A percentile compares a stretch with the other conserved stretches of the same genome.
Conservation (phyloP, 2,113 vertebrate species). For the Myanophis thanlyinensis region DNA sequence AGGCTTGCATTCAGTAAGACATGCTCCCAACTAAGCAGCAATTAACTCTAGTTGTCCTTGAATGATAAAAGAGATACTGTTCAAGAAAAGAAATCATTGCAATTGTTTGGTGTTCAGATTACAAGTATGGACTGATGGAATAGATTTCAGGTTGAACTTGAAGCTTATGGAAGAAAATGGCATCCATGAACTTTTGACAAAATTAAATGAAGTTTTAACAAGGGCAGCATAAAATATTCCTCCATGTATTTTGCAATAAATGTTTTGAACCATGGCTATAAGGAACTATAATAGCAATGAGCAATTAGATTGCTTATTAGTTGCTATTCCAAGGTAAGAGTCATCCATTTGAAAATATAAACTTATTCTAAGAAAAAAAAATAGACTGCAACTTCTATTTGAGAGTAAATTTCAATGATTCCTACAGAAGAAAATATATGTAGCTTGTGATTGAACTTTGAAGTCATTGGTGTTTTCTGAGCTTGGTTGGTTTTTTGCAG, state of each 20-base stretch:
- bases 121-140: neutral
- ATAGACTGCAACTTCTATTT: neutral
- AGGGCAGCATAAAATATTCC: fast-evolving
- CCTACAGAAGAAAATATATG: neutral
- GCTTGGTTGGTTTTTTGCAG: neutral
- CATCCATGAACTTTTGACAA: neutral
- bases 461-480: neutral
- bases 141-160: neutral
- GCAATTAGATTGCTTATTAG: neutral
- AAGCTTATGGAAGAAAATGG: neutral
- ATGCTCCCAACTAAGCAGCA: neutral
- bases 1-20: neutral
- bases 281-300: neutral
- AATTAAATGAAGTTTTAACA: neutral
- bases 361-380: neutral
- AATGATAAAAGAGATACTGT: neutral
- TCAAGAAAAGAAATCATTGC: neutral
- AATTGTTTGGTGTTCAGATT: neutral
- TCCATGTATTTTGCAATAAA: neutral
- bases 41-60: neutral
- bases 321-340: neutral
- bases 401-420: neutral
- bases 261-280: slow-evolving; percentile 5
- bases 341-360: neutral
- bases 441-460: neutral